Conservation (phyloP, 2,888 invertebrate species). For the Scaeva pyrastri region DNA sequence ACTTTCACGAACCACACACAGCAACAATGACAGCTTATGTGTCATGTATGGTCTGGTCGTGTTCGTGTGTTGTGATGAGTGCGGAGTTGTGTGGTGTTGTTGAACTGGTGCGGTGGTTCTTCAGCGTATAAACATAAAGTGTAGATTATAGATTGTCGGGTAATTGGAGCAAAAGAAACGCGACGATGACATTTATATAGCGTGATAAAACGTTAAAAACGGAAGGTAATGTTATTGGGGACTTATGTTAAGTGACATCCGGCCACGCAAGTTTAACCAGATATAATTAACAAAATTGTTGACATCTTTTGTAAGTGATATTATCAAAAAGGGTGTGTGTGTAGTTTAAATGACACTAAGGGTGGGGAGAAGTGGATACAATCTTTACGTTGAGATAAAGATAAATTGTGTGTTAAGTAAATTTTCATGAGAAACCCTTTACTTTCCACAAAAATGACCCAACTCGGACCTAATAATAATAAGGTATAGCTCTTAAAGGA, state of each 20-base stretch:
- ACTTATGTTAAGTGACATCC: constrained; percentile 12
- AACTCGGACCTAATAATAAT: no score
- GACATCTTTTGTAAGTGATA: background rate
- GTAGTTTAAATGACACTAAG: background rate
- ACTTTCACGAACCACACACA: background rate
- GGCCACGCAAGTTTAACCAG: background rate
- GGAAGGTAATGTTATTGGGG: background rate
- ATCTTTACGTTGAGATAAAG: no score
- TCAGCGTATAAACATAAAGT: no score
- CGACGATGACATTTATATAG: background rate
- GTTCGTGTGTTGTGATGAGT: background rate
- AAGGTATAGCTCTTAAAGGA: no score
- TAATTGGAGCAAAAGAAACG: background rate
- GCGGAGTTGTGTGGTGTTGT: background rate
- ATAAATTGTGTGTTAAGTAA: no score
- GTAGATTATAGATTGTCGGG: constrained; percentile 9
- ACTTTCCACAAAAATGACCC: no score
- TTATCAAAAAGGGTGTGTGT: background rate
- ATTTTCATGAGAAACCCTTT: no score
- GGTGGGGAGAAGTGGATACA: background rate
- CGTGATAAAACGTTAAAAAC: background rate
- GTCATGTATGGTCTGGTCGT: no score
- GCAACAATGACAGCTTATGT: background rate
- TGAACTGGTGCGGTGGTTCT: background rate
- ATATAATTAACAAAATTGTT: constrained; percentile 3